Conservation (phyloP, 1,140 invertebrate species). For the Dinoponera quadriceps region DNA sequence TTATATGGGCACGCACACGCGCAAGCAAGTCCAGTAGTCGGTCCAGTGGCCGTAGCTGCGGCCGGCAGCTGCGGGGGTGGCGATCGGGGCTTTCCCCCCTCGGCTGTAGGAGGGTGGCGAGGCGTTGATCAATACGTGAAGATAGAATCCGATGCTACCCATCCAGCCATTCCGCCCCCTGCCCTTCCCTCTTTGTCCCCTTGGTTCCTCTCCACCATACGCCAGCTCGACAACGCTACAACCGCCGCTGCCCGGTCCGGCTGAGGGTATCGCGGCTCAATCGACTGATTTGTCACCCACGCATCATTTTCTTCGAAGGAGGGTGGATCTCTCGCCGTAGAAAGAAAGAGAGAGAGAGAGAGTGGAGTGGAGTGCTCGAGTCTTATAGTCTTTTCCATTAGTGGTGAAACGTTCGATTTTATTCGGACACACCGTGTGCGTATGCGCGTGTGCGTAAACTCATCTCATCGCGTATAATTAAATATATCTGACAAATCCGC, state of each 20-base stretch:
- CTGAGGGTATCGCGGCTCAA: slow-evolving; percentile 82
- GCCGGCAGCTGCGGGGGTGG: slow-evolving; percentile 84
- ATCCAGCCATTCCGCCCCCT: slow-evolving; percentile 76
- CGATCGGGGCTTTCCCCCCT: slow-evolving; percentile 77
- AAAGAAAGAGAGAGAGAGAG: no score
- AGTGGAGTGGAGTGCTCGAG: neutral
- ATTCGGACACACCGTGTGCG: neutral
- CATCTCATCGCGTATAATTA: no score
- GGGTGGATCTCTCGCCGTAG: slow-evolving; percentile 31
- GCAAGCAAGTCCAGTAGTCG: slow-evolving; percentile 81
- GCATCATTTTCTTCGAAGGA: slow-evolving; percentile 82
- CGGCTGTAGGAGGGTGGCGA: slow-evolving; percentile 81
- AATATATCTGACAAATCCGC: neutral
- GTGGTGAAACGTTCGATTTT: slow-evolving; percentile 27
- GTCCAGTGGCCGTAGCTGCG: slow-evolving; percentile 85
- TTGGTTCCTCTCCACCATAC: slow-evolving; percentile 69
- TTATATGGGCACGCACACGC: slow-evolving; percentile 78
- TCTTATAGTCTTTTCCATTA: slow-evolving; percentile 26
- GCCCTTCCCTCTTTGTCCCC: slow-evolving; percentile 65
- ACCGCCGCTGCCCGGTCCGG: slow-evolving; percentile 77
- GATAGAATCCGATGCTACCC: slow-evolving; percentile 86
- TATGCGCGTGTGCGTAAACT: neutral
- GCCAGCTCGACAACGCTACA: slow-evolving; percentile 77
- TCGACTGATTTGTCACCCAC: slow-evolving; percentile 85
- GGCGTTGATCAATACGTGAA: slow-evolving; percentile 86